Conservation (phyloP, 2,797 vertebrate species). For the Cuniculus paca region DNA sequence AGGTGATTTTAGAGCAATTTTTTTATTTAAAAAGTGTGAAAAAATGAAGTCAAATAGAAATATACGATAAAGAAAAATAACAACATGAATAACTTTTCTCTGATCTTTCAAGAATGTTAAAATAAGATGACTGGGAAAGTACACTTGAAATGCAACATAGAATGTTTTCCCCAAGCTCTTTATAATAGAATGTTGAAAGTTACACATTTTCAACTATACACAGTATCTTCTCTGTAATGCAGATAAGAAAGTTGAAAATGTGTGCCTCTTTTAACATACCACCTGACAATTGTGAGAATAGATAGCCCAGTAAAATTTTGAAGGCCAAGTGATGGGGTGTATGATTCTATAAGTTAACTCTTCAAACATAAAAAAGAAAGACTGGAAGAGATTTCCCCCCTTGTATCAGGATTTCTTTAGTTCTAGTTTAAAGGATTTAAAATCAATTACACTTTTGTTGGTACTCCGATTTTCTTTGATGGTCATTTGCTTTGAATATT, state of each 20-base stretch:
- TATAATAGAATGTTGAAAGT: not conserved
- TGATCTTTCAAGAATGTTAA: slow-evolving; percentile 10
- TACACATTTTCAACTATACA: not conserved
- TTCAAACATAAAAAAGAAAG: not conserved
- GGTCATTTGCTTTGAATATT: not conserved
- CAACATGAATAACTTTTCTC: not conserved
- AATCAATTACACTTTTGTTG: slow-evolving; percentile 37
- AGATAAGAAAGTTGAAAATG: slow-evolving; percentile 22
- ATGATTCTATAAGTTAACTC: slow-evolving; percentile 21
- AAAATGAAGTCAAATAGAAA: slow-evolving; percentile 12
- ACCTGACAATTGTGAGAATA: not conserved
- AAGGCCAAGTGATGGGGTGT: not conserved
- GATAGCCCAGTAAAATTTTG: not conserved
- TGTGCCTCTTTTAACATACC: not conserved
- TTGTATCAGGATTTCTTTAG: not conserved
- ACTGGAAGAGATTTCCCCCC: not conserved
- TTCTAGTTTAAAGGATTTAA: not conserved
- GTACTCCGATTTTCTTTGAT: slow-evolving; percentile 33
- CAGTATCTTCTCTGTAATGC: not conserved
- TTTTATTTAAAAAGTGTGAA: slow-evolving; percentile 31
- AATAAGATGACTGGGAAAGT: not conserved
- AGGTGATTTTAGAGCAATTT: not conserved
- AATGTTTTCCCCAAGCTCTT: not conserved
- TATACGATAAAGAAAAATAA: not conserved
- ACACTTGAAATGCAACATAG: not conserved